Percentiles rank a stretch among this genome's conserved stretches.
These are phyloP conservation scores for Campylomormyrus numenius DNA, from an alignment of 2,113 vertebrate species.

Conservation along the genomic window DNA sequence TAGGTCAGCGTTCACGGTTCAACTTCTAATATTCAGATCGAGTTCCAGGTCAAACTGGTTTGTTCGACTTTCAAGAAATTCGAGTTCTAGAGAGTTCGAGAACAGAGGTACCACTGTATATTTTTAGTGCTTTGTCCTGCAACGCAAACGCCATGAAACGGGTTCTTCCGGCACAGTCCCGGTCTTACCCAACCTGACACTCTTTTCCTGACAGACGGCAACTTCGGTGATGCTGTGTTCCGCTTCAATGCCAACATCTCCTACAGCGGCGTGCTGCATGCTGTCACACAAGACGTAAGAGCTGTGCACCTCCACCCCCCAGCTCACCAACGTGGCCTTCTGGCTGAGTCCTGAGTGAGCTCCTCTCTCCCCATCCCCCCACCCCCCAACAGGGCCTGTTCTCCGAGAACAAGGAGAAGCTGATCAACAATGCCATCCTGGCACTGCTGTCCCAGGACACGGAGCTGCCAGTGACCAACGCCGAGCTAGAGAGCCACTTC, in stretches of 20 bases:
- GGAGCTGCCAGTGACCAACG: slow-evolving; percentile 72
- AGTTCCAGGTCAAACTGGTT: too few relatives aligned
- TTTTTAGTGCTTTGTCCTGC: background rate
- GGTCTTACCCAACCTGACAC: too few relatives aligned
- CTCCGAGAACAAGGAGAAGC: slow-evolving; percentile 98
- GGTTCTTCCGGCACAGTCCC: background rate
- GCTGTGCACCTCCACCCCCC: background rate
- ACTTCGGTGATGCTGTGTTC: slow-evolving; percentile 95
- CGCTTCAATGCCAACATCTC: slow-evolving; percentile 97
- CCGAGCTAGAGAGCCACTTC: slow-evolving; percentile 96
- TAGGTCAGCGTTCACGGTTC: too few relatives aligned
- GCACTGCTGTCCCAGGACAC: slow-evolving; percentile 85
- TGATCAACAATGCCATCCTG: slow-evolving; percentile 94
- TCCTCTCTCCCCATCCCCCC: background rate
- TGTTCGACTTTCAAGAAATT: too few relatives aligned
- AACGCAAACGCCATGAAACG: background rate
- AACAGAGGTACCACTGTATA: background rate
- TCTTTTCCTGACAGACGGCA: slow-evolving; percentile 69
- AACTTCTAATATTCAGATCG: too few relatives aligned
- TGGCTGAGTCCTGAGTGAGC: background rate
- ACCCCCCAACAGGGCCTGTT: slow-evolving; percentile 75
- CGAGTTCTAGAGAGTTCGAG: too few relatives aligned
- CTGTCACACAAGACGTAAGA: slow-evolving; percentile 97
- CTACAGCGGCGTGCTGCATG: slow-evolving; percentile 94
- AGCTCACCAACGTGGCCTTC: background rate